These are phyloP conservation scores for Drosophila rufa DNA, from an alignment of 1,140 invertebrate genomes.

Conservation along the genomic window DNA sequence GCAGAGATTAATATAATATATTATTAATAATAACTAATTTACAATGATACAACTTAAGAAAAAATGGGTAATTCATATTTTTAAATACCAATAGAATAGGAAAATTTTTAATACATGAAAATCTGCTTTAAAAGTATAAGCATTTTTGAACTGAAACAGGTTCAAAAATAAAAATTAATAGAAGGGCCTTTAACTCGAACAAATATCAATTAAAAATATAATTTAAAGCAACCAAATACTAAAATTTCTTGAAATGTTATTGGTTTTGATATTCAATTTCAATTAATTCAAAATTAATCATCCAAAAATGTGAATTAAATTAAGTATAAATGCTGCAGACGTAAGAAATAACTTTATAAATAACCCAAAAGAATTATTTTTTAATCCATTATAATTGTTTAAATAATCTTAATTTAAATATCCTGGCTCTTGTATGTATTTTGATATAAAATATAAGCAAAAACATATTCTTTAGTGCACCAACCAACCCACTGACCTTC, in stretches of 20 bases:
- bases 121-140: too few species aligned
- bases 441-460: neutral
- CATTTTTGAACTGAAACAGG: too few species aligned
- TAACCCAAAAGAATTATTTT: too few species aligned
- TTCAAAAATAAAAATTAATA: too few species aligned
- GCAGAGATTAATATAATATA: neutral
- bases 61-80: too few species aligned
- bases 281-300: neutral
- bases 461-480: slow-evolving; percentile 29
- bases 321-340: neutral
- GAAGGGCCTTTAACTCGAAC: neutral
- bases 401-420: neutral
- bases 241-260: too few species aligned
- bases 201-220: neutral
- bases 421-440: neutral
- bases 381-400: neutral
- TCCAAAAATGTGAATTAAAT: neutral
- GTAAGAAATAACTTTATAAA: neutral
- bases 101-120: too few species aligned
- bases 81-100: too few species aligned
- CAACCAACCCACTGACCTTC: slow-evolving; percentile 81
- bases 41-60: too few species aligned
- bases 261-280: neutral
- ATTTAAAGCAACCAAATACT: too few species aligned
- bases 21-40: too few species aligned